Conservation (phyloP, 92 coral and sea anemone species). For the Porites evermanni region DNA sequence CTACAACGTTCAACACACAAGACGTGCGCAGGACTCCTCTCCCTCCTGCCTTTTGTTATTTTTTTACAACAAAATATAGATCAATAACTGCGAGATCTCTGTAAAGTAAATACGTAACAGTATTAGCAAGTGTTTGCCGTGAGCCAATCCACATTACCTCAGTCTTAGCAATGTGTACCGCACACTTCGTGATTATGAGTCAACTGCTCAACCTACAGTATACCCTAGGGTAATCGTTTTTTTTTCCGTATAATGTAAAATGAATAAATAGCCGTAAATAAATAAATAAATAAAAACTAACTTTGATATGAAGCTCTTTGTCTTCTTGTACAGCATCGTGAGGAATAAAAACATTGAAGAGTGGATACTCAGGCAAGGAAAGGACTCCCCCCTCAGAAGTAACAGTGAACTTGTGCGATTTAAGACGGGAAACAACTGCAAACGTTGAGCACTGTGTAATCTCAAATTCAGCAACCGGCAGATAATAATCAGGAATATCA, state of each 20-base stretch:
- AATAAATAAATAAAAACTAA: background rate
- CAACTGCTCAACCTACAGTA: too few species aligned
- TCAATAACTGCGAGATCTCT: background rate
- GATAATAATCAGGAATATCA: slow-evolving; percentile 18
- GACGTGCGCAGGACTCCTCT: too few species aligned
- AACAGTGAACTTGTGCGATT: background rate
- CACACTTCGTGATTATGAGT: too few species aligned
- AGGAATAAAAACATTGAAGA: background rate
- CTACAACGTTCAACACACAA: too few species aligned
- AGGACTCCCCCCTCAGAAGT: background rate
- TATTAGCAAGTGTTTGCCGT: too few species aligned
- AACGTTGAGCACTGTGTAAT: slow-evolving; percentile 16
- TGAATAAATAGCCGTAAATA: too few species aligned
- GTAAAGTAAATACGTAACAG: background rate
- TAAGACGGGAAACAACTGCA: slow-evolving; percentile 28
- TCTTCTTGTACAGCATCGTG: background rate
- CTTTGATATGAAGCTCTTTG: background rate
- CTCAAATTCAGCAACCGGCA: slow-evolving; percentile 22
- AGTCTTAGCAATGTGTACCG: too few species aligned
- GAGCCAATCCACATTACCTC: too few species aligned
- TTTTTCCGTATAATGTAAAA: too few species aligned
- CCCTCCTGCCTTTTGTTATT: background rate
- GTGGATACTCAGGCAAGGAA: background rate
- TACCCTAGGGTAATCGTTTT: too few species aligned
- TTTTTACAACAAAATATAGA: too few species aligned